A percentile compares a stretch with the other conserved stretches of the same genome.
These are phyloP conservation scores for Muscicapa comitata DNA, from an alignment of 2,797 vertebrate species.

Conservation along the genomic window DNA sequence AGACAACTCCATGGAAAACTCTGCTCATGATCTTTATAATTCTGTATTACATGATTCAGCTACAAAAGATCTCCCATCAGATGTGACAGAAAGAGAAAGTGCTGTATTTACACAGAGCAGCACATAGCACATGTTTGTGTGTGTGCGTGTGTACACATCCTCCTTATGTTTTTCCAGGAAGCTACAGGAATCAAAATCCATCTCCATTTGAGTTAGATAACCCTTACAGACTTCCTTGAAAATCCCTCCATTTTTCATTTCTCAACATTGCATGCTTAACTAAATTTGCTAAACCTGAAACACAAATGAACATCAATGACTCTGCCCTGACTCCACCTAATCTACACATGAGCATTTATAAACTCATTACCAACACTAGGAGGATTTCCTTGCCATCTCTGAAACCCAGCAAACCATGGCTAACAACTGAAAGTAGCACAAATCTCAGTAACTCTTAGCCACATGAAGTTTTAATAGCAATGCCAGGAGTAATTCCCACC, in stretches of 20 bases:
- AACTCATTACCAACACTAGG: neutral
- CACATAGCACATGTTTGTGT: neutral
- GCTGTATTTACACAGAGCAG: neutral
- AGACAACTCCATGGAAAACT: neutral
- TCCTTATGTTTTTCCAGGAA: neutral
- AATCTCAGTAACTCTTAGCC: neutral
- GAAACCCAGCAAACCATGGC: neutral
- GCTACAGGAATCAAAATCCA: neutral
- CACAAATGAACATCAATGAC: neutral
- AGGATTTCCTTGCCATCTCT: neutral
- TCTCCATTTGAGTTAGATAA: neutral
- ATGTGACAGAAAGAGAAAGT: neutral
- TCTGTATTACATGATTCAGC: neutral
- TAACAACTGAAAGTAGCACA: neutral
- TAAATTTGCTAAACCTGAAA: neutral
- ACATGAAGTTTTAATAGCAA: neutral
- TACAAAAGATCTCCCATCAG: neutral
- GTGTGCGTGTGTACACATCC: neutral
- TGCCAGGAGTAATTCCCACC: neutral
- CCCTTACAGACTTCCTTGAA: neutral
- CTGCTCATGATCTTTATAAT: neutral
- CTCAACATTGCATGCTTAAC: neutral
- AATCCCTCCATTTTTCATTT: neutral
- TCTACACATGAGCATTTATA: neutral
- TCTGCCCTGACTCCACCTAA: accelerated